Evolutionary conservation across 1,140 invertebrate species (phyloP), one percentile per base, ranked within the genome.

Genomic region (Lasioglossum albipes): DNA sequence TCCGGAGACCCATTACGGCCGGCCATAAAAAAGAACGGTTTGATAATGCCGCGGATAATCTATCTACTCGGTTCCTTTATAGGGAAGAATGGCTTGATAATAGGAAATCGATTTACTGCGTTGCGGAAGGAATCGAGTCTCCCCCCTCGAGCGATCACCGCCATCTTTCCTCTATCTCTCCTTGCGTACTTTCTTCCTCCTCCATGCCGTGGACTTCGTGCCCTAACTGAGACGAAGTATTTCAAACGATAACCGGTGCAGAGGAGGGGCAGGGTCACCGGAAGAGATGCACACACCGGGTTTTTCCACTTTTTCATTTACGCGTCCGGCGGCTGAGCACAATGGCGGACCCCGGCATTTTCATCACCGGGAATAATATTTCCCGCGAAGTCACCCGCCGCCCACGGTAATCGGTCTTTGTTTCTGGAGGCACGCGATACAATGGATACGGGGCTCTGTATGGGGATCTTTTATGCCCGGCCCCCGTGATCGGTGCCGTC

Each of bases 81-180:
- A 76, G 69, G 70, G 41, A 84, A 81, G 84, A 86, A 77, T 67
- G 72, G 74, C 57, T 74, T 54, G 84, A 84, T 84, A 86, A 86
- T 86, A 84, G 84, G 77, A 87, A 87, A 87, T 86, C 84, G 85
- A 87, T 87, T 86, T 84, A 78, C 71, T 54, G 80, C 81, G 67
- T 86, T 75, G 61, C 75, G 62, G 49, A 66, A 69, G 36, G 64
- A 81, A 81, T 49, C 22, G n/a, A 42, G 22, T 49, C 62, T 49
- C 62, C n/a, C 52, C 27, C 59, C 54, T 0, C 65, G 64, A 42
- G 20, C 27, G 16, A 16, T 81, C 62, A 68, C 57, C 49, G 54
- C 75, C 36, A 18, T 70, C 57, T 52, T 54, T 45, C 18, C 57
- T 20, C 10, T 62, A 64, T 61, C 52, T 79, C 22, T 36, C 36